phyloP scores from a whole-genome alignment of 2,113 vertebrate genomes.

The Lasiurus borealis region DNA sequence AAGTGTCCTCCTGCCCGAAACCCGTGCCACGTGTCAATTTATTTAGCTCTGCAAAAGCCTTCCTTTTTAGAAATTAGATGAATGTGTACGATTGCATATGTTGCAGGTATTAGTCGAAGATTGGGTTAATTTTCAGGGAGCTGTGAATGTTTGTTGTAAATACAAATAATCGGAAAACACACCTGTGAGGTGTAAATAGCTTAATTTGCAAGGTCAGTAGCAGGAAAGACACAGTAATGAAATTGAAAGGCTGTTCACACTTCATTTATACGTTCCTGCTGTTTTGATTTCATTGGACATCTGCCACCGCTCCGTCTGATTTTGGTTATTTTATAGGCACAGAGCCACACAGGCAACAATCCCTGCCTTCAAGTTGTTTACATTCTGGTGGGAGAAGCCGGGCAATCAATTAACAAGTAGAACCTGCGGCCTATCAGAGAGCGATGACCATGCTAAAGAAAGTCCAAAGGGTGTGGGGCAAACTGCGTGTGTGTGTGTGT shows the following conservation, averaged over 20 bases:
- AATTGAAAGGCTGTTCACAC: neutral
- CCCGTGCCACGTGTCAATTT: neutral
- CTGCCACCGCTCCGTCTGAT: neutral
- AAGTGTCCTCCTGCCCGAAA: neutral
- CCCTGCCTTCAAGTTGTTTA: conserved; percentile 6
- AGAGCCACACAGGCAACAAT: neutral
- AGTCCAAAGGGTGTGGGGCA: rapidly evolving
- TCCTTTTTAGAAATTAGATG: neutral
- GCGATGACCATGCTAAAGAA: neutral
- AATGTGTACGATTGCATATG: neutral
- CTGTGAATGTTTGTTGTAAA: conserved; percentile 42
- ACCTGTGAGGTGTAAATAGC: conserved; percentile 68
- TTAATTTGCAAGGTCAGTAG: conserved; percentile 72
- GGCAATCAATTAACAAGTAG: neutral
- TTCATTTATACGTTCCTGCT: neutral
- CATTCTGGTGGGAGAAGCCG: neutral
- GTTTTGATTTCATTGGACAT: neutral
- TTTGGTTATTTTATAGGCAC: neutral
- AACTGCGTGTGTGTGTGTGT: rapidly evolving
- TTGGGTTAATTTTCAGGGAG: conserved; percentile 41
- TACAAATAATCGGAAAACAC: conserved; percentile 56
- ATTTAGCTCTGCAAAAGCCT: neutral
- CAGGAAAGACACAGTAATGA: conserved; percentile 58
- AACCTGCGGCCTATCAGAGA: neutral
- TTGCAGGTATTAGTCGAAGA: neutral